phyloP scores from a whole-genome alignment of 2,888 invertebrate species.

The Sinhomidia bicolor region DNA sequence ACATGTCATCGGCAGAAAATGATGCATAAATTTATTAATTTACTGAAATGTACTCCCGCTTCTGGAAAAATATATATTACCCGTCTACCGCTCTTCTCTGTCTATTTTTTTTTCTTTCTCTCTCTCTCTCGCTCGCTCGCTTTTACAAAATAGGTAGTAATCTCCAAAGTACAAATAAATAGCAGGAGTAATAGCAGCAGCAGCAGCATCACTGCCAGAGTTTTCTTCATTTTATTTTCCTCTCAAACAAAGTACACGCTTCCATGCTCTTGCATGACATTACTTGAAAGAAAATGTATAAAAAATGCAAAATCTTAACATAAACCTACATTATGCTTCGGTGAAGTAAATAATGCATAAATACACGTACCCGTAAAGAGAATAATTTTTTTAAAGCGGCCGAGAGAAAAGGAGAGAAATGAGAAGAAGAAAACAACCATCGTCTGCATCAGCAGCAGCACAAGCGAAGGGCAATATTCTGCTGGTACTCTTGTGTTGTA shows the following conservation, averaged over 20 bases:
- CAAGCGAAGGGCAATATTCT: too few species aligned
- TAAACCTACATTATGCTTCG: neutral
- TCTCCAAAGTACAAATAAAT: neutral
- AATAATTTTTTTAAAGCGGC: too few species aligned
- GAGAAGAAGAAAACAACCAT: neutral
- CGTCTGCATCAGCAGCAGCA: neutral
- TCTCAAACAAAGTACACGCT: neutral
- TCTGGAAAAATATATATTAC: neutral
- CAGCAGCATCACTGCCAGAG: slow-evolving; percentile 1
- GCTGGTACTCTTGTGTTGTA: too few species aligned
- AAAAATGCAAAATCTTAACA: slow-evolving; percentile 46
- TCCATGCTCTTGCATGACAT: neutral
- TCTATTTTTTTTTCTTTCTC: neutral
- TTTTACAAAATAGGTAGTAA: neutral
- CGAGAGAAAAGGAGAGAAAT: neutral
- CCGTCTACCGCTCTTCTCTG: neutral
- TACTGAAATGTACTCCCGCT: slow-evolving; percentile 38
- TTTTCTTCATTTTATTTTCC: neutral
- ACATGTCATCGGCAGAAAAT: slow-evolving; percentile 55
- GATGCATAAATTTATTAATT: slow-evolving; percentile 55
- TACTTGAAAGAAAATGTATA: neutral
- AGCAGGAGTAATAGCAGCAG: too few species aligned
- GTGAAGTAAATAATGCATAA: slow-evolving; percentile 16
- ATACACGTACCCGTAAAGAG: slow-evolving; percentile 22
- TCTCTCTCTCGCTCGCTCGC: too few species aligned